Percentiles rank a stretch among this genome's conserved stretches.
Conservation (phyloP, 2,888 invertebrate species). For the Lasioglossum morio region DNA sequence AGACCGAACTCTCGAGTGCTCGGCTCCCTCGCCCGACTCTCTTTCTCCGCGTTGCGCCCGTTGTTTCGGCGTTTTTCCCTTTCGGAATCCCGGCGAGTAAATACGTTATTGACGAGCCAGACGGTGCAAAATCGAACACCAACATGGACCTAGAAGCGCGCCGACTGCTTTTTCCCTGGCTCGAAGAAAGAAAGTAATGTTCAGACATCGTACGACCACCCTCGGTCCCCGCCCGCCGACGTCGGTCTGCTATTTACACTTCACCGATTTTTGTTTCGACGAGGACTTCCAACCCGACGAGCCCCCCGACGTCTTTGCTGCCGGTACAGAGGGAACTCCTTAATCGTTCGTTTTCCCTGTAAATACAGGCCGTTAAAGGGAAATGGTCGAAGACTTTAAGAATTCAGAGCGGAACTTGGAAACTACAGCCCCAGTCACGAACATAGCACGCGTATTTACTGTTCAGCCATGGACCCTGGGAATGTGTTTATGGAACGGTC, state of each 20-base stretch:
- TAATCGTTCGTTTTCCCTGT: background rate
- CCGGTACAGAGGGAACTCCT: background rate
- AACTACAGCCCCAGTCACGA: background rate
- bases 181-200: constrained; percentile 15
- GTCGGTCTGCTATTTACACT: constrained; percentile 16
- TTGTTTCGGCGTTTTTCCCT: constrained; percentile 48
- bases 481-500: no score
- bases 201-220: background rate
- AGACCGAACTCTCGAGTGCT: constrained; percentile 21
- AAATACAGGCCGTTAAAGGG: background rate
- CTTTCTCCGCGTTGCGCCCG: constrained; percentile 9
- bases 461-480: no score
- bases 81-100: constrained; percentile 41
- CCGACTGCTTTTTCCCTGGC: background rate
- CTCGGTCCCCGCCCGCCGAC: background rate
- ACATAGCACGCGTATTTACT: background rate
- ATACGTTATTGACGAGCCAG: constrained; percentile 65
- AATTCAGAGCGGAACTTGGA: background rate
- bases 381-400: background rate
- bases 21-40: constrained; percentile 6
- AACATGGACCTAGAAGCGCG: background rate
- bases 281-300: background rate
- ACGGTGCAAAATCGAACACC: constrained; percentile 52
- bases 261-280: constrained; percentile 2
- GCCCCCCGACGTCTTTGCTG: background rate